A percentile compares a stretch with the other conserved stretches of the same genome.
Evolutionary conservation across 1,140 invertebrate genomes (phyloP).

Genomic region (Drosophila truncata): DNA sequence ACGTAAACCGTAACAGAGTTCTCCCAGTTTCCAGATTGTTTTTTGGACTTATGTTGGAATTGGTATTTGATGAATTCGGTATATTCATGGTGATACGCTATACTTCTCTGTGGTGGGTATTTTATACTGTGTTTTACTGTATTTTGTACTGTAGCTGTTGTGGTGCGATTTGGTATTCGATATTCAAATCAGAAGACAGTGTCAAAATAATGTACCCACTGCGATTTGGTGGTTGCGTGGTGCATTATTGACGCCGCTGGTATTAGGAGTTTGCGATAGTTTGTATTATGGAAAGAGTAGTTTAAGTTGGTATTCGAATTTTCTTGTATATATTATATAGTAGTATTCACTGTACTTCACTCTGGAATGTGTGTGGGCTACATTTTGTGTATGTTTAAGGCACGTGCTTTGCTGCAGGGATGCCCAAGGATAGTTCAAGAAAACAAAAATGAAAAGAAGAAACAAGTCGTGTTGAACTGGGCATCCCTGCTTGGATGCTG

Average conservation of each 20-base stretch:
- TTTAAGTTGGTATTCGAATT: conserved; percentile 51
- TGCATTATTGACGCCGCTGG: conserved; percentile 83
- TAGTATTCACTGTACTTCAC: conserved; percentile 41
- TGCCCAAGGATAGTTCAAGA: conserved; percentile 8
- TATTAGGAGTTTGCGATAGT: conserved; percentile 73
- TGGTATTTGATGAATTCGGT: conserved; percentile 22
- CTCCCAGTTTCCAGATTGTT: conserved; percentile 38
- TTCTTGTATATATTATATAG: conserved; percentile 24
- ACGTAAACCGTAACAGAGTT: conserved; percentile 64
- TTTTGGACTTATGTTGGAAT: conserved; percentile 38
- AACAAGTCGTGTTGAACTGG: neutral
- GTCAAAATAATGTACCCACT: conserved; percentile 85
- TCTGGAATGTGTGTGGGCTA: conserved; percentile 66
- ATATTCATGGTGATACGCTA: conserved; percentile 70
- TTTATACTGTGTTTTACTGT: conserved; percentile 51
- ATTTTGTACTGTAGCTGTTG: conserved; percentile 74
- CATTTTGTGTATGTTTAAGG: conserved; percentile 22
- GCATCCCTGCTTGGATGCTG: conserved; percentile 11
- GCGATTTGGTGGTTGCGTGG: conserved; percentile 55
- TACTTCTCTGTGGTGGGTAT: conserved; percentile 78
- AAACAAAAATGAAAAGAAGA: neutral
- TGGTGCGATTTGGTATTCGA: conserved; percentile 76
- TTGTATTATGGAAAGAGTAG: conserved; percentile 82
- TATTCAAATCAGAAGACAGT: conserved; percentile 86
- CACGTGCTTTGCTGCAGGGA: conserved; percentile 34